A percentile compares a stretch with the other conserved stretches of the same genome.
phyloP scores from a whole-genome alignment of 2,888 invertebrate species.

The Torymus tubicola region DNA sequence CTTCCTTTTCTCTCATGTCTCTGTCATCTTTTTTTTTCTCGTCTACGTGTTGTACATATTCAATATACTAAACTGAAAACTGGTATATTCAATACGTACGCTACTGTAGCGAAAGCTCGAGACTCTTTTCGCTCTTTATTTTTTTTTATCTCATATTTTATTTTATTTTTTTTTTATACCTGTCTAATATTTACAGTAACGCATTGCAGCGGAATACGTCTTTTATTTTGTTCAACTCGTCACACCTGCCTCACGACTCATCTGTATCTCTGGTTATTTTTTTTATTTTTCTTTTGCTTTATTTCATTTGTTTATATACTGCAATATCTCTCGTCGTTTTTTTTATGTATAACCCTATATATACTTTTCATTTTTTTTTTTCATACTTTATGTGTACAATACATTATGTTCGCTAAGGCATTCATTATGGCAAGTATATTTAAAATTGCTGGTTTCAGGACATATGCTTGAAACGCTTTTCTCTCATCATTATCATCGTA shows the following conservation, averaged over 20 bases:
- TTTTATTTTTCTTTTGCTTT: constrained; percentile 9
- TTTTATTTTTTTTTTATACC: constrained; percentile 38
- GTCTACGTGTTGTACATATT: constrained; percentile 61
- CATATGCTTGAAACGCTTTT: constrained; percentile 62
- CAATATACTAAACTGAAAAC: constrained; percentile 57
- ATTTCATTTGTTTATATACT: constrained; percentile 48
- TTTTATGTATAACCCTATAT: constrained; percentile 56
- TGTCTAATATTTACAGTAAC: constrained; percentile 63
- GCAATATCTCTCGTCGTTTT: constrained; percentile 48
- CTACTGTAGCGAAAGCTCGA: constrained; percentile 41
- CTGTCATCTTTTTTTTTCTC: constrained; percentile 49
- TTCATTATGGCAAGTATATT: constrained; percentile 75
- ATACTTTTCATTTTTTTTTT: constrained; percentile 61
- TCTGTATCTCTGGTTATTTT: constrained; percentile 54
- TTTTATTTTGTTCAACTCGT: constrained; percentile 15
- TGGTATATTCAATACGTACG: constrained; percentile 53
- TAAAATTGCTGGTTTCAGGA: constrained; percentile 68
- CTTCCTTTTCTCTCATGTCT: constrained; percentile 47
- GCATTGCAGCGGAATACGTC: constrained; percentile 42
- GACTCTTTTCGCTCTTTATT: constrained; percentile 55
- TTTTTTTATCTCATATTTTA: constrained; percentile 48
- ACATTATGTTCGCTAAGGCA: constrained; percentile 72
- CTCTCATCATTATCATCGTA: constrained; percentile 29
- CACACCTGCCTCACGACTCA: constrained; percentile 37
- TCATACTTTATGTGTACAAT: constrained; percentile 65